These are phyloP conservation scores for Andinoacara biseriatus DNA, from an alignment of 2,113 vertebrate genomes.

Conservation along the genomic window DNA sequence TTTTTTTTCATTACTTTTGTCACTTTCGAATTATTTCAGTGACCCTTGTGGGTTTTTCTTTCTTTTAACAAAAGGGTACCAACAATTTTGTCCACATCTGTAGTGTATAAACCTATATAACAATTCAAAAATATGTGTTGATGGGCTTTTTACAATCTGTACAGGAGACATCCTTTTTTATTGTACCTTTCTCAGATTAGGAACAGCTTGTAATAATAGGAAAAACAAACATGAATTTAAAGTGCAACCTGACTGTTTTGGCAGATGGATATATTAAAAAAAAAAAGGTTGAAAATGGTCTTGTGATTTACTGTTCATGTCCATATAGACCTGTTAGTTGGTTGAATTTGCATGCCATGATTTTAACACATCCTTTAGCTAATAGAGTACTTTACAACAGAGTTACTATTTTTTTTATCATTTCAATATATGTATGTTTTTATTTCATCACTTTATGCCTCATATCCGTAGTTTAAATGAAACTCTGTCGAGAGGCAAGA, in stretches of 20 bases:
- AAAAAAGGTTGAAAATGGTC: background rate
- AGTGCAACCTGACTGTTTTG: background rate
- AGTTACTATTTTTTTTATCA: background rate
- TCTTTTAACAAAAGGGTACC: too few relatives aligned
- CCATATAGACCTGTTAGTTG: background rate
- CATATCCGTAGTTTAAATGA: background rate
- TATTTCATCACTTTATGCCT: background rate
- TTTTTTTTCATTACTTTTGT: too few relatives aligned
- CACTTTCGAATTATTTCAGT: too few relatives aligned
- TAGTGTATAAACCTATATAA: too few relatives aligned
- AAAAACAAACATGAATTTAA: constrained; percentile 4
- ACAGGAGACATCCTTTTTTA: background rate
- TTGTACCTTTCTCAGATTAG: background rate
- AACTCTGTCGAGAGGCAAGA: background rate
- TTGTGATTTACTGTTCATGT: background rate
- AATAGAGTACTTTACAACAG: too few relatives aligned
- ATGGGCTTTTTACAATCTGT: too few relatives aligned
- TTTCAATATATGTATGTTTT: background rate
- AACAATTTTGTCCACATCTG: too few relatives aligned
- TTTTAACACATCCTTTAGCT: background rate
- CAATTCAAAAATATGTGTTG: too few relatives aligned
- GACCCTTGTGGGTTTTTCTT: too few relatives aligned
- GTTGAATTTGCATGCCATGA: background rate
- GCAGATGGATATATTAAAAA: too few relatives aligned
- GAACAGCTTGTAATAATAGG: background rate